Evolutionary conservation across 2,113 vertebrate genomes (phyloP).

Genomic region (Chionodraco myersi): DNA sequence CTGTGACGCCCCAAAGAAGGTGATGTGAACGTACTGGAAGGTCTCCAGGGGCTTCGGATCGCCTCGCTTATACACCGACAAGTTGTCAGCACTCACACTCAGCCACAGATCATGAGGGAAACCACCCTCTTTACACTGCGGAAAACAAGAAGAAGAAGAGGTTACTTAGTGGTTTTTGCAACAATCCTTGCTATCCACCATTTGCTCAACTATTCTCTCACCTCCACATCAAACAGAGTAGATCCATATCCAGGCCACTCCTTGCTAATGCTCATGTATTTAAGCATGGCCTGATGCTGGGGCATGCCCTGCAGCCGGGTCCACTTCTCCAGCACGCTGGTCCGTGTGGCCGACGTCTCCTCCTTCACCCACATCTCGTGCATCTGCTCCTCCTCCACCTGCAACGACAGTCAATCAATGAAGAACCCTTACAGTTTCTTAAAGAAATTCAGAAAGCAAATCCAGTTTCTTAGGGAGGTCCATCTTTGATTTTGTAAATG

Average conservation of each 20-base stretch:
- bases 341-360: conserved; percentile 91
- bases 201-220: conserved; percentile 58
- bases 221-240: conserved; percentile 94
- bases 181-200: neutral
- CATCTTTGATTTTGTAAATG: neutral
- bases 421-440: neutral
- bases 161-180: neutral
- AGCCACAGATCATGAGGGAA: conserved; percentile 95
- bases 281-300: conserved; percentile 94
- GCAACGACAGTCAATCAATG: conserved; percentile 27
- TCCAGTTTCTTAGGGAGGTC: neutral
- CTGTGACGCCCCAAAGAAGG: conserved; percentile 93
- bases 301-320: conserved; percentile 89
- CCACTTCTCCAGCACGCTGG: conserved; percentile 92
- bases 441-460: neutral
- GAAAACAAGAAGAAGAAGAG: neutral
- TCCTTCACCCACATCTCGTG: conserved; percentile 96
- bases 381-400: conserved; percentile 94
- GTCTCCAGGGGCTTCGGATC: conserved; percentile 92
- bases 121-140: conserved; percentile 93
- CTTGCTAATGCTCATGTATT: conserved; percentile 92
- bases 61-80: conserved; percentile 92
- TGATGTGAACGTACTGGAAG: conserved; percentile 93
- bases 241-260: conserved; percentile 95
- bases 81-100: conserved; percentile 90